Conservation (phyloP, 2,113 vertebrate genomes). For the Muntiacus muntjak region DNA sequence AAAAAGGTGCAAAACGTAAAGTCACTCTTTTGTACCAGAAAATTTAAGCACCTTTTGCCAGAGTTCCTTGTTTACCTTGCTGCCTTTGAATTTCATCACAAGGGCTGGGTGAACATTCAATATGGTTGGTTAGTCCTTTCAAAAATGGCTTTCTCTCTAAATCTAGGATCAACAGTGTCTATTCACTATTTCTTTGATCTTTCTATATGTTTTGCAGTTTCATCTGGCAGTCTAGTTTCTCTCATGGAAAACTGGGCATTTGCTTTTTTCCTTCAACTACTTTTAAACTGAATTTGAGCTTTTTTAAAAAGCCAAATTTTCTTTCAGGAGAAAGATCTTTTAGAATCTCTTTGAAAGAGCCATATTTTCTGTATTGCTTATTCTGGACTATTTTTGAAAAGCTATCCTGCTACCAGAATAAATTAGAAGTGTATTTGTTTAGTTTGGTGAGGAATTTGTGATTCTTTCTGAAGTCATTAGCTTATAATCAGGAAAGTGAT, state of each 20-base stretch:
- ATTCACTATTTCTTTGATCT: neutral
- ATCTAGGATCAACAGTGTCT: neutral
- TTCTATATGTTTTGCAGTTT: neutral
- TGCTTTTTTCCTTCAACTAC: neutral
- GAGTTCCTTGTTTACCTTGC: neutral
- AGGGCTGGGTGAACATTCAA: neutral
- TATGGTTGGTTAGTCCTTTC: neutral
- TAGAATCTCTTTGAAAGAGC: conserved; percentile 9
- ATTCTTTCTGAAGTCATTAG: neutral
- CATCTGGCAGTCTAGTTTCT: neutral
- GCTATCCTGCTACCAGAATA: neutral
- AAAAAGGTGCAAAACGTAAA: neutral
- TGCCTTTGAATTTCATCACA: neutral
- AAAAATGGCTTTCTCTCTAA: neutral
- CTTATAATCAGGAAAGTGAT: neutral
- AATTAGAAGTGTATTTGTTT: neutral
- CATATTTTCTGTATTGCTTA: neutral
- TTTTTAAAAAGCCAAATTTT: neutral
- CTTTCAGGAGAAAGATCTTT: neutral
- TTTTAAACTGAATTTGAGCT: neutral
- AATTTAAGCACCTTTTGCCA: neutral
- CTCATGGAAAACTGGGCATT: neutral
- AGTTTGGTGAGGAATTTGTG: neutral
- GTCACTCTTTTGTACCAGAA: neutral
- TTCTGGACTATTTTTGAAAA: neutral